Conservation (phyloP, 2,797 vertebrate genomes). For the Mus spretus region DNA sequence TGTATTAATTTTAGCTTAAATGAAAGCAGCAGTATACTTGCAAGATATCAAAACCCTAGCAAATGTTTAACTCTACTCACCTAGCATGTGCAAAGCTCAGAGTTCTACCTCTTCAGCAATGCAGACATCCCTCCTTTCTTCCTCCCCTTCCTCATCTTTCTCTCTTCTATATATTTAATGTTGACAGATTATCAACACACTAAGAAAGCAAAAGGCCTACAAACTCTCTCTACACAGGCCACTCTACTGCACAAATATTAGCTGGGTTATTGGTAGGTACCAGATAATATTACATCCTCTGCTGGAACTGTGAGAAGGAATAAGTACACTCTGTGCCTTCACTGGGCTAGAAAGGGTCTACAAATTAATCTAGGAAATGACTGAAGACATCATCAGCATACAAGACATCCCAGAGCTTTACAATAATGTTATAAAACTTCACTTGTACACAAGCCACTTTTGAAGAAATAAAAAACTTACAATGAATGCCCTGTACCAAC, state of each 20-base stretch:
- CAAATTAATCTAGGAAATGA: not conserved
- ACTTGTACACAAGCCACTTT: not conserved
- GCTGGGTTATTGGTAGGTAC: not conserved
- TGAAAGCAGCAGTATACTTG: not conserved
- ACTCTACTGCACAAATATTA: slow-evolving; percentile 19
- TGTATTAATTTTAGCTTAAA: not conserved
- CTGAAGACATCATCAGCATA: not conserved
- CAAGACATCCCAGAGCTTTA: not conserved
- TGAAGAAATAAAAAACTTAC: slow-evolving; percentile 8
- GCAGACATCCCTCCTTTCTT: not conserved
- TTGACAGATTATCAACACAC: slow-evolving; percentile 10
- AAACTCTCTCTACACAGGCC: not conserved
- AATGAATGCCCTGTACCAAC: not conserved
- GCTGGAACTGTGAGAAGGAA: not conserved
- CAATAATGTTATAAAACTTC: slow-evolving; percentile 49
- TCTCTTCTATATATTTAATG: not conserved
- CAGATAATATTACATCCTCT: not conserved
- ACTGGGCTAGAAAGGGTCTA: slow-evolving; percentile 1
- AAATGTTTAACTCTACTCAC: slow-evolving; percentile 35
- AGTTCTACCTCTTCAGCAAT: not conserved
- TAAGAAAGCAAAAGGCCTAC: slow-evolving; percentile 15
- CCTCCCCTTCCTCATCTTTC: not conserved
- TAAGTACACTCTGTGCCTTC: slow-evolving; percentile 13
- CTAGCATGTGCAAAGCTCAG: not conserved
- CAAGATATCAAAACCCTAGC: slow-evolving; percentile 13